Base-by-base conservation (phyloP, 2,888 invertebrate species). In the Leucania comma region DNA sequence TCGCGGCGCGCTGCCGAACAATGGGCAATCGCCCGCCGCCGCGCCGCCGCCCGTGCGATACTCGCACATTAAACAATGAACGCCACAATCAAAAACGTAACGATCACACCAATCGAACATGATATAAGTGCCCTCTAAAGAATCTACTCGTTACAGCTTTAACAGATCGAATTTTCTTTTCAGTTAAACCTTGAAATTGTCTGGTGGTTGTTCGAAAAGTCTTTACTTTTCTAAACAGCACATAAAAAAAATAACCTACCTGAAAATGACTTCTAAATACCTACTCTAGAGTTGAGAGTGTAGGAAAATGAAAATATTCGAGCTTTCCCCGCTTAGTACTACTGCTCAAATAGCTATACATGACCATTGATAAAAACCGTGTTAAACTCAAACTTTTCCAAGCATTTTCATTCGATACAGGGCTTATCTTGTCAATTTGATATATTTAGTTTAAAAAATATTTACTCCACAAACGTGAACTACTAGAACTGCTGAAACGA, bases 1-100 rank as follows among this genome's bases (percentile, higher is more conserved):
- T 93, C 90, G 90, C 94, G 94, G 87, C 89, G 90, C 91, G 92
- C 87, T 85, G 88, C 61, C 82, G 91, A 93, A 96, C 95, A 96
- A 96, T 96, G 90, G 93, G 85, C 93, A 94, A 95, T 94, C 92
- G 93, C 80, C 91, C 90, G 87, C 92, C 90, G 86, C 78, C 85
- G 86, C 87, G 85, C 86, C 86, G 83, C 84, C 79, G 78, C 66
- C 78, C 78, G 79, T 78, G 82, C 85, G 81, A 78, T 72, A 79
- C 78, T 82, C 80, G 78, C 81, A 74, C 84, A 66, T 73, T 60
- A 70, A 86, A 86, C 84, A 84, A 85, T 77, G 80, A 83, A 81
- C 68, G 68, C 81, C 64, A 75, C 59, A 75, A 74, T 82, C 72
- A 78, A 73, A 82, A 86, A 81, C 77, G 64, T 75, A 72, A 74